These are phyloP conservation scores for Felis catus DNA, from an alignment of 2,113 vertebrate species.

Conservation along the genomic window DNA sequence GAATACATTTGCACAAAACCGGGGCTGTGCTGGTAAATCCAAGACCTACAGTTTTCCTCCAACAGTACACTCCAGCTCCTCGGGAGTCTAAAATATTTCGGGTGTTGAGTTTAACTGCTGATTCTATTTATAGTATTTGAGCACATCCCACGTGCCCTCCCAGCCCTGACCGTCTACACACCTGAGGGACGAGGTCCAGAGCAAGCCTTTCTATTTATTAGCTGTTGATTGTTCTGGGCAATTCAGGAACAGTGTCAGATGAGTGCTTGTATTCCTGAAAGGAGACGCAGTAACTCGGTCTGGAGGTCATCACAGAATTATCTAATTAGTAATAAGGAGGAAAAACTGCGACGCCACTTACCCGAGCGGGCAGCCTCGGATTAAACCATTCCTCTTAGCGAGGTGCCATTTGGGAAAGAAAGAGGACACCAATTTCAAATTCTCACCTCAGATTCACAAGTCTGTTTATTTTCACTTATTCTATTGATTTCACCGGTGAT, in stretches of 20 bases:
- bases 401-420: background rate
- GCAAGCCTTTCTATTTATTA: too few relatives aligned
- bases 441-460: background rate
- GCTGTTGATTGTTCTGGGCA: background rate
- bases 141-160: background rate
- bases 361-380: background rate
- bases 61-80: background rate
- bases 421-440: background rate
- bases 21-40: background rate
- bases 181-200: background rate
- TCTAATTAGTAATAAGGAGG: background rate
- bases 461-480: background rate
- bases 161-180: background rate
- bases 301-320: background rate
- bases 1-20: background rate
- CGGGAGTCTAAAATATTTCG: background rate
- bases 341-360: background rate
- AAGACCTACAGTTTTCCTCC: background rate
- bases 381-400: background rate
- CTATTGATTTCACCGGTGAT: accelerated
- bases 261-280: background rate
- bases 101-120: background rate
- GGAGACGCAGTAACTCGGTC: background rate
- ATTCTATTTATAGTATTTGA: background rate
- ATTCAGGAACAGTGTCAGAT: background rate